Percentiles rank a stretch among this genome's conserved stretches.
These are phyloP conservation scores for Drosophila maculinotata DNA, from an alignment of 2,888 invertebrate genomes.

Conservation along the genomic window DNA sequence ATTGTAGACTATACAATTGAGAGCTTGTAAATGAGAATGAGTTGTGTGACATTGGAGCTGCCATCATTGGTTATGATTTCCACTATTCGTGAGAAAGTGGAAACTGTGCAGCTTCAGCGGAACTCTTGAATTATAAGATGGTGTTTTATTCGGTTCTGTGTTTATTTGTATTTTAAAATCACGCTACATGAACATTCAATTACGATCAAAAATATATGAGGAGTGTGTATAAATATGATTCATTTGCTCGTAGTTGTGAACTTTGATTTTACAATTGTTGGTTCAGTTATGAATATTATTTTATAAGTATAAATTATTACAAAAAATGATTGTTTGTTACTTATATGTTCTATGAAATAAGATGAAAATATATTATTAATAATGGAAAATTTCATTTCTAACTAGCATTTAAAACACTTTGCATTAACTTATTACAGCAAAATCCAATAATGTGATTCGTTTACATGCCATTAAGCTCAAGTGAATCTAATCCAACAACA, in stretches of 20 bases:
- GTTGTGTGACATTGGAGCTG: slow-evolving; percentile 37
- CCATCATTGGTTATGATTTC: slow-evolving; percentile 21
- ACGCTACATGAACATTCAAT: no score
- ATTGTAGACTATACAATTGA: no score
- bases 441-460: slow-evolving; percentile 40
- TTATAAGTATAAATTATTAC: no score
- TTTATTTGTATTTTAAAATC: background rate
- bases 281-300: no score
- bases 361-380: background rate
- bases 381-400: background rate
- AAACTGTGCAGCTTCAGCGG: slow-evolving; percentile 7
- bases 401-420: slow-evolving; percentile 11
- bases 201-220: background rate
- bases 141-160: background rate
- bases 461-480: slow-evolving; percentile 60
- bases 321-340: no score
- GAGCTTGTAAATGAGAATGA: slow-evolving; percentile 51
- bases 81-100: slow-evolving; percentile 25
- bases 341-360: background rate
- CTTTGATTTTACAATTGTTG: no score
- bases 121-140: slow-evolving; percentile 11
- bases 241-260: no score
- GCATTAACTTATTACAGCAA: slow-evolving; percentile 2
- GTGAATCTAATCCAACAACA: slow-evolving; percentile 32
- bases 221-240: slow-evolving; percentile 3